Conservation (phyloP, 2,797 vertebrate species). For the Chromis chromis region DNA sequence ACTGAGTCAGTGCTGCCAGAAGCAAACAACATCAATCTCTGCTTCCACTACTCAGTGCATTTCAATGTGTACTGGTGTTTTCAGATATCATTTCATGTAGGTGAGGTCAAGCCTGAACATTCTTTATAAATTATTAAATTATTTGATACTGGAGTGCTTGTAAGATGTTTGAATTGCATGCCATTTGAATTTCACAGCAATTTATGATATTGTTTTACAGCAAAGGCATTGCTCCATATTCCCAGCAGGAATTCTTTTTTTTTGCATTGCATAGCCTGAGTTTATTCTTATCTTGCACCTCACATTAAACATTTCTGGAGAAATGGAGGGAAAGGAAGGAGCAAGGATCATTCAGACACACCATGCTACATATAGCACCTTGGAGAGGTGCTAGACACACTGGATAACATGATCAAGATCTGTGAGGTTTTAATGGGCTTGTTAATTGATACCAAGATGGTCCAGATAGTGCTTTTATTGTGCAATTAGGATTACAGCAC, state of each 20-base stretch:
- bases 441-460: not conserved
- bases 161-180: conserved; percentile 1
- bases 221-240: not conserved
- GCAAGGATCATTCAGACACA: not conserved
- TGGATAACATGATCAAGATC: not conserved
- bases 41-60: conserved; percentile 30
- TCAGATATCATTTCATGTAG: not conserved
- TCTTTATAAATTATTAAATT: conserved; percentile 26
- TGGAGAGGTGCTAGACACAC: not conserved
- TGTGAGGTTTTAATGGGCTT: not conserved
- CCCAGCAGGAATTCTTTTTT: not conserved
- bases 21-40: conserved; percentile 64
- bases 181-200: conserved; percentile 4
- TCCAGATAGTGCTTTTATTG: not conserved
- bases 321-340: not conserved
- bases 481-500: conserved; percentile 6
- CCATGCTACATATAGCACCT: not conserved
- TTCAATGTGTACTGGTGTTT: conserved; percentile 11
- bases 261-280: conserved; percentile 1
- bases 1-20: conserved; percentile 53
- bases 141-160: not conserved
- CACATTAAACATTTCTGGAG: not conserved
- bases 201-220: not conserved
- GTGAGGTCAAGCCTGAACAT: conserved; percentile 29
- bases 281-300: not conserved